Conservation (phyloP, 2,888 invertebrate genomes). For the Nowickia ferox region DNA sequence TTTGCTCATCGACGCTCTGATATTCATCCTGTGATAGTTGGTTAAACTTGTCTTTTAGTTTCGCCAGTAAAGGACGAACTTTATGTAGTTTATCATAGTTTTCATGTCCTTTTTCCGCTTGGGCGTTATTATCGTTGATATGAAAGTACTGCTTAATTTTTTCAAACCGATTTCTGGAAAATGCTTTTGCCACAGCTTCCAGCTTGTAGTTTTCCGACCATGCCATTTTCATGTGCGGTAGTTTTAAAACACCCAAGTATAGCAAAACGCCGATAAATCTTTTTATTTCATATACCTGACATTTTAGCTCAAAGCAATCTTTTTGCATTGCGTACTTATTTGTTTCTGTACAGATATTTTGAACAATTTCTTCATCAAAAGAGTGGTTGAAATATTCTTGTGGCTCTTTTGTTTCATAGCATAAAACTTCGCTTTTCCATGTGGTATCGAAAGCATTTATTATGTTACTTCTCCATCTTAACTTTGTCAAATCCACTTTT, state of each 20-base stretch:
- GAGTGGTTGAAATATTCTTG: too few species aligned
- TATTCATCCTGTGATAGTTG: too few species aligned
- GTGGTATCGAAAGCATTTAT: too few species aligned
- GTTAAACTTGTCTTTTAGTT: neutral
- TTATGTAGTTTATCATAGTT: neutral
- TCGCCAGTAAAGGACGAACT: slow-evolving; percentile 9
- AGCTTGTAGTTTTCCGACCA: neutral
- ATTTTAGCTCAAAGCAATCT: neutral
- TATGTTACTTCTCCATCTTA: too few species aligned
- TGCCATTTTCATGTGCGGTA: neutral
- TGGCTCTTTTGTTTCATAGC: too few species aligned
- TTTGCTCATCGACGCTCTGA: too few species aligned
- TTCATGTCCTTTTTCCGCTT: neutral
- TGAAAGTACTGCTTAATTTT: slow-evolving; percentile 8
- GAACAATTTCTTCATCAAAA: too few species aligned
- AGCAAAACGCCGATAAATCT: too few species aligned
- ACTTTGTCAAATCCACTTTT: too few species aligned
- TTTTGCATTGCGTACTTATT: too few species aligned
- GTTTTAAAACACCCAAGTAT: neutral
- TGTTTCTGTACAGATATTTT: too few species aligned
- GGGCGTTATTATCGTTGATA: slow-evolving; percentile 5
- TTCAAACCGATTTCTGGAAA: neutral
- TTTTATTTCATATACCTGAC: neutral
- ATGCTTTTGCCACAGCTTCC: neutral
- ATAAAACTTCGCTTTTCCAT: too few species aligned